Conservation (phyloP, 2,888 invertebrate species). For the Notocelia uddmanniana region DNA sequence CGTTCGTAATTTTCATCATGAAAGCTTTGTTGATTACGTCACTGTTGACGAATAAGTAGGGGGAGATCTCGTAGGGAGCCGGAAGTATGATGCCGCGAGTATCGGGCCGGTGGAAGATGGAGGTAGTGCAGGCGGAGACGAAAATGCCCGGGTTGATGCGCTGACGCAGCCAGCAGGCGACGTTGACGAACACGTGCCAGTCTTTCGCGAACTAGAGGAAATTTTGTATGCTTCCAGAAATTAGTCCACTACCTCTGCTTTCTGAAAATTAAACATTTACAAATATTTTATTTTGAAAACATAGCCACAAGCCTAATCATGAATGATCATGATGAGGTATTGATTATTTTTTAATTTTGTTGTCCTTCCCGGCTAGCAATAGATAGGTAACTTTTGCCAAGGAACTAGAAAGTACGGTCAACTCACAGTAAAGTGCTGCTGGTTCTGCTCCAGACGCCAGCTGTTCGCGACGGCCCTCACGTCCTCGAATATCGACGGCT, state of each 20-base stretch:
- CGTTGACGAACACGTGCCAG: slow-evolving; percentile 88
- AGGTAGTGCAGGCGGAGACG: slow-evolving; percentile 88
- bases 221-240: slow-evolving; percentile 83
- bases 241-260: slow-evolving; percentile 84
- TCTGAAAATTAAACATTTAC: slow-evolving; percentile 63
- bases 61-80: slow-evolving; percentile 91
- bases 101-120: slow-evolving; percentile 89
- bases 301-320: too few species aligned
- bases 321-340: neutral
- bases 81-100: slow-evolving; percentile 89
- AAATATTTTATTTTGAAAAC: too few species aligned
- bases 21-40: slow-evolving; percentile 89
- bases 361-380: neutral
- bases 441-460: slow-evolving; percentile 86
- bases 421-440: slow-evolving; percentile 83
- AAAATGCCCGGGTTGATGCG: slow-evolving; percentile 91
- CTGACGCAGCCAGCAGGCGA: slow-evolving; percentile 90
- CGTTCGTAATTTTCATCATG: slow-evolving; percentile 87
- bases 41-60: slow-evolving; percentile 90
- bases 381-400: too few species aligned
- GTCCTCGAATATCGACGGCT: slow-evolving; percentile 86
- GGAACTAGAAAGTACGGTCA: too few species aligned
- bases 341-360: neutral
- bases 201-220: slow-evolving; percentile 89
- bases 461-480: slow-evolving; percentile 85